Conservation (phyloP, 2,797 vertebrate genomes). For the Toxotes lorentzi region DNA sequence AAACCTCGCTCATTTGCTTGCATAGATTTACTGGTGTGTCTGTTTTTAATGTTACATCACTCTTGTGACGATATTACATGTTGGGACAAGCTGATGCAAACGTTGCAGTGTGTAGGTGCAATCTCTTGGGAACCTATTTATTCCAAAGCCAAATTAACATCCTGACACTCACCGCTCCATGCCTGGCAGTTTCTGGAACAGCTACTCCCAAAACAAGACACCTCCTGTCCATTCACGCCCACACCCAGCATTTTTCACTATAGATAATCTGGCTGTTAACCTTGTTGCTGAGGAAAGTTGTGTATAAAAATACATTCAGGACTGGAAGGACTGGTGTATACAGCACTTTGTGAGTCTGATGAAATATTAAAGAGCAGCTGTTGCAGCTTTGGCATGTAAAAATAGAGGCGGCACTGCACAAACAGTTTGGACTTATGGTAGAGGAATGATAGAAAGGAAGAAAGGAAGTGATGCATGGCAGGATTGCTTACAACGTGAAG, state of each 20-base stretch:
- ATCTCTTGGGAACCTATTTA: constrained; percentile 4
- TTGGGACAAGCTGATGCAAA: constrained; percentile 37
- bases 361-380: constrained; percentile 59
- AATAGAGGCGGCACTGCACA: constrained; percentile 45
- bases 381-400: constrained; percentile 38
- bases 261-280: constrained; percentile 29
- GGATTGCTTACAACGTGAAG: neutral
- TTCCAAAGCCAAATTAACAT: constrained; percentile 16
- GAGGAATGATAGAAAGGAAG: constrained; percentile 21
- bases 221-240: constrained; percentile 18
- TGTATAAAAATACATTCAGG: constrained; percentile 39
- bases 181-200: neutral
- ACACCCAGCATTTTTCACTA: neutral
- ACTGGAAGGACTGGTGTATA: constrained; percentile 2
- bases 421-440: constrained; percentile 26
- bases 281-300: constrained; percentile 19
- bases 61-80: neutral
- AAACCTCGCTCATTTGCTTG: neutral
- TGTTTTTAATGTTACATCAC: constrained; percentile 22
- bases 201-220: constrained; percentile 23
- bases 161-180: constrained; percentile 16
- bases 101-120: constrained; percentile 23
- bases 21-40: neutral
- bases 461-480: constrained; percentile 21
- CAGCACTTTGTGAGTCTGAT: constrained; percentile 44